These are phyloP conservation scores for Spinus olivaceus DNA, from an alignment of 2,797 vertebrate genomes.

Conservation along the genomic window DNA sequence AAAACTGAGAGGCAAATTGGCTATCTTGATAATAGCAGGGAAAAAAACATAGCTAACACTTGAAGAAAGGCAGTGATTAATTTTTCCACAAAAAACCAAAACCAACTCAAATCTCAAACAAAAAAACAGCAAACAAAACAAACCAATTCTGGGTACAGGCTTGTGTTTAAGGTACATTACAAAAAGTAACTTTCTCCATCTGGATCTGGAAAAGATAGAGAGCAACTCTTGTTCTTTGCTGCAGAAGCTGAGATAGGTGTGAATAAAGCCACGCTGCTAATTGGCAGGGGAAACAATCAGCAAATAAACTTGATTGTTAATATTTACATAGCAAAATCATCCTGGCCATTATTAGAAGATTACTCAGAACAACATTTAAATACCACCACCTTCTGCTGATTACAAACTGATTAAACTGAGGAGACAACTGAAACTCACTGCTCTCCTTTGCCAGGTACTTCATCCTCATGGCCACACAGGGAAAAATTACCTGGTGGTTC, in stretches of 20 bases:
- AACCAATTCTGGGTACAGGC: not conserved
- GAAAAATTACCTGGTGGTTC: accelerated
- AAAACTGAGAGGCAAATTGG: not conserved
- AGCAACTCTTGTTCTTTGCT: not conserved
- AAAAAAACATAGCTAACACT: not conserved
- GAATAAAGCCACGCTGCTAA: not conserved
- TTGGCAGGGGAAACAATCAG: not conserved
- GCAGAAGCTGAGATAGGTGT: not conserved
- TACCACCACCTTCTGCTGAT: not conserved
- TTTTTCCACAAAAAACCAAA: not conserved
- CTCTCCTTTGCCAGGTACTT: too few relatives aligned
- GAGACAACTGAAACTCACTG: not conserved
- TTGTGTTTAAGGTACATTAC: not conserved
- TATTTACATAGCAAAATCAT: slow-evolving; percentile 20
- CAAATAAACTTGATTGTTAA: slow-evolving; percentile 27
- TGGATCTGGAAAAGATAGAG: not conserved
- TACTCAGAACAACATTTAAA: slow-evolving; percentile 22
- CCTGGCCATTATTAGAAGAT: slow-evolving; percentile 11
- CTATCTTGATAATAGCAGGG: not conserved
- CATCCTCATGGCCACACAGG: accelerated
- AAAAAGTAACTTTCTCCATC: not conserved
- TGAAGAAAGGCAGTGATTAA: not conserved
- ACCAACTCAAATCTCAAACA: not conserved
- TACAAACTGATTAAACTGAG: not conserved
- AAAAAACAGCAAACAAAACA: not conserved